Evolutionary conservation across 2,797 vertebrate species (phyloP).

Genomic region (Moxostoma hubbsi): DNA sequence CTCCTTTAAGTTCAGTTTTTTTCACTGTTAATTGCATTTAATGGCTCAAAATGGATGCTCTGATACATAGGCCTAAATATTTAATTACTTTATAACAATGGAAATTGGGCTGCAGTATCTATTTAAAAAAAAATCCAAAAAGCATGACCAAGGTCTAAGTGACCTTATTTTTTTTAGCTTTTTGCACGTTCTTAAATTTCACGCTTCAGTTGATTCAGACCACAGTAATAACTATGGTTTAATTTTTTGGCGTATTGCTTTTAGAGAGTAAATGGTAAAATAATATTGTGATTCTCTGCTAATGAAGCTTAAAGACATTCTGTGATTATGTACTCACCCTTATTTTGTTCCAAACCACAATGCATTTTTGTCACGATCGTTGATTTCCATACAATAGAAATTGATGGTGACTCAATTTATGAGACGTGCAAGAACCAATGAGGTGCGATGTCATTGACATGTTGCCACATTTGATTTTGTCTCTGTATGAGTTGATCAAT

Average conservation of each 20-base stretch:
- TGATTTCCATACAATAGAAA: no score
- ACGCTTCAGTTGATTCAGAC: not conserved
- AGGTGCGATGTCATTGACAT: no score
- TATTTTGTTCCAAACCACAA: no score
- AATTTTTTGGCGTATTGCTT: not conserved
- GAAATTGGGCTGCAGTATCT: not conserved
- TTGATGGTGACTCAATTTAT: no score
- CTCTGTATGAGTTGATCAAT: no score
- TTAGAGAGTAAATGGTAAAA: not conserved
- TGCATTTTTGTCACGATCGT: no score
- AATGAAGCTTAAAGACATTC: no score
- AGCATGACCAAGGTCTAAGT: slow-evolving; percentile 14
- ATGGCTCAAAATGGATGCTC: slow-evolving; percentile 15
- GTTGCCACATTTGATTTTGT: no score
- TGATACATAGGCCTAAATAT: not conserved
- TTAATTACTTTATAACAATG: slow-evolving; percentile 12
- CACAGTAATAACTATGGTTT: no score
- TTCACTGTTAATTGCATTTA: slow-evolving; percentile 28
- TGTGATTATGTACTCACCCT: no score
- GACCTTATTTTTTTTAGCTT: not conserved
- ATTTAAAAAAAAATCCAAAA: not conserved
- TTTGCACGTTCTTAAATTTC: not conserved
- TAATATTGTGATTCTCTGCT: not conserved
- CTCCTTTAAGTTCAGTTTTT: slow-evolving; percentile 20
- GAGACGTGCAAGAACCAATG: no score